Conservation (phyloP, 2,797 vertebrate genomes). For the Lithobates sylvaticus region DNA sequence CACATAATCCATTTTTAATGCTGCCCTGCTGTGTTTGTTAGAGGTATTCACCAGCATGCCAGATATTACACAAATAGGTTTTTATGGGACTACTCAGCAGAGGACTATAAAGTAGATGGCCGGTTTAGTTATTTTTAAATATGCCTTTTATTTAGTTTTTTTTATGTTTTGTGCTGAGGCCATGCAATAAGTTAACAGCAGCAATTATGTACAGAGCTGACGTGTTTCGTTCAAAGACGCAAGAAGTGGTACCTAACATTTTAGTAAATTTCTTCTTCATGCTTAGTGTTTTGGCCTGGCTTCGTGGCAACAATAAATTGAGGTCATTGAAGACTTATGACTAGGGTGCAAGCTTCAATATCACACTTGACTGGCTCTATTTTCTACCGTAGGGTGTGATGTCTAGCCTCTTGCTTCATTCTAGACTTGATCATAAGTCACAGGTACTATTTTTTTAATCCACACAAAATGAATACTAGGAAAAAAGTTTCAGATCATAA, state of each 20-base stretch:
- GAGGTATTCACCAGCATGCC: neutral
- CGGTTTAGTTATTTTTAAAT: slow-evolving; percentile 13
- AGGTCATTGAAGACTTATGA: slow-evolving; percentile 21
- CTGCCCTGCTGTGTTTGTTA: neutral
- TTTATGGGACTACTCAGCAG: neutral
- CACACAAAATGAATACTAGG: no score
- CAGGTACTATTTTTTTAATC: neutral
- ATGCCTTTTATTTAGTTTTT: neutral
- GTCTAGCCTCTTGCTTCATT: slow-evolving; percentile 3
- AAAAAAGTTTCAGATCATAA: no score
- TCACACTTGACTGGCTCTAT: slow-evolving; percentile 30
- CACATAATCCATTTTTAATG: neutral
- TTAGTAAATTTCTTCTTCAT: slow-evolving; percentile 4
- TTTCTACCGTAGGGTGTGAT: slow-evolving; percentile 4
- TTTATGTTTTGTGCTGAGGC: neutral
- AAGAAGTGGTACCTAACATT: neutral
- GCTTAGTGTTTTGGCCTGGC: neutral
- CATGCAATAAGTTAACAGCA: neutral
- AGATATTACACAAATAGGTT: slow-evolving; percentile 22
- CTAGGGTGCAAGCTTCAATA: slow-evolving; percentile 8
- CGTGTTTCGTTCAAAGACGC: neutral
- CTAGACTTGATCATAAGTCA: slow-evolving; percentile 39
- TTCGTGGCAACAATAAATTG: slow-evolving; percentile 31
- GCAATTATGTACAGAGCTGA: neutral
- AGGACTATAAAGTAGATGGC: slow-evolving; percentile 14